Base-by-base conservation (phyloP, 92 coral and sea anemone species). In the Palythoa grandiflora region DNA sequence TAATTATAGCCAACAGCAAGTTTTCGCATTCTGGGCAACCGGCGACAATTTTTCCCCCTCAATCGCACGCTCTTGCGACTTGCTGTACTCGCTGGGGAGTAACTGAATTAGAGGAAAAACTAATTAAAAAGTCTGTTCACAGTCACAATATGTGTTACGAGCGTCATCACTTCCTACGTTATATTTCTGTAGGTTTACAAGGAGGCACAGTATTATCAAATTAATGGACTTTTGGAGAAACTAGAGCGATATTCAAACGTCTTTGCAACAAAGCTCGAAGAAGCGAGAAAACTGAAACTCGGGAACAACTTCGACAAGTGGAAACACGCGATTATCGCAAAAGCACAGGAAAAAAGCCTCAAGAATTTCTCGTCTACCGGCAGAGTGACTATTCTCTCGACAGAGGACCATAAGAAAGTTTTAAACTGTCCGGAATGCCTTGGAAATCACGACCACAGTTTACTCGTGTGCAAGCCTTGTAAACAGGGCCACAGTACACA, bases 121-220 rank as follows among this genome's bases (percentile, higher is more conserved):
- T 28, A 28, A 0, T 28, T 28, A 28, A 28, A 28, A 28, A 28
- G 28, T 28, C 50, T 44, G 50, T 44, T 44, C 50, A 44, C 50
- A 44, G 50, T 44, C 4, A 14, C 65, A 5, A 15, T 4, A 59
- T 63, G 8, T 63, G 1, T 63, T 1, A 63, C 21, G 5, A 63
- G 70, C n/a, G 37, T n/a, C n/a, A 63, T 16, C 28, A 6, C n/a
- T 63, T n/a, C 5, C 35, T 8, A 48, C 63, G 7, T 9, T 35
- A 20, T 44, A 0, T 19, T 59, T 78, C 52, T 13, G 66, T 79
- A 96, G 98, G 98, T 96, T 50, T 97, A 95, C 93, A 92, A 92
- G 57, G 99, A 97, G 59, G 98, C 99, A 9, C 91, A 92, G 84
- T 97, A 90, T 87, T 95, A 95, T 91, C 99, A 93, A 88, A 90